Evolutionary conservation across 2,113 vertebrate genomes (phyloP), one percentile per base, ranked within the genome.

Genomic region (Tachysurus fulvidraco): DNA sequence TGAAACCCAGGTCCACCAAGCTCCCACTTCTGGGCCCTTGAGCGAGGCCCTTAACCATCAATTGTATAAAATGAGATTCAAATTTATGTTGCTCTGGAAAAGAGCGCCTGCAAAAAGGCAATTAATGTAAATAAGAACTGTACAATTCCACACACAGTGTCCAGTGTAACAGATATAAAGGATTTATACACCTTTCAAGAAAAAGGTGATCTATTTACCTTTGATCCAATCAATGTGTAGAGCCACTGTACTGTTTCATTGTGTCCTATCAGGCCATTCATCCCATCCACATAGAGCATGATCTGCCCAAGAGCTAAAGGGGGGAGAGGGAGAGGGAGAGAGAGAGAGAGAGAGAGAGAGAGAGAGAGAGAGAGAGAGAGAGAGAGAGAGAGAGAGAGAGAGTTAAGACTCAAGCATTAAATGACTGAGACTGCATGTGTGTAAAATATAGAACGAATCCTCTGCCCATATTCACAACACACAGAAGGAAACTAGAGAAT

Each of bases 231-330:
- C 85, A 99, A 96, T 0, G 96, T 96, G 91, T 99, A 98, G 44
- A 99, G 96, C 98, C 98, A 99, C 84, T 99, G 97, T 89, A 99
- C 96, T 0, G 97, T 98, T 94, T 99, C 98, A 91, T 95, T 98
- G 92, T 99, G 97, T 92, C 95, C 95, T 91, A 99, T 98, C 79
- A 99, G 96, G 77, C 98, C 98, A 67, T 99, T 99, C 97, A 99
- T 99, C 87, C 98, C 98, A 91, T 99, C 98, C 10, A 99, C 98
- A 30, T 98, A 99, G 86, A 99, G 95, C 98, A 99, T 98, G 91
- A 99, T 99, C 92, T 99, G 98, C 86, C 98, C 98, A 76, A 99
- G 95, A 91, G 98, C 98, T 99, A 90, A 85, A 85, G 88, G 89
- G 92, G 86, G 59, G 78, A 36, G 88, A 90, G 88, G 77, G 76